Percentiles rank a stretch among this genome's conserved stretches.
Evolutionary conservation across 2,888 invertebrate genomes (phyloP).

Genomic region (Amphipoea lucens): DNA sequence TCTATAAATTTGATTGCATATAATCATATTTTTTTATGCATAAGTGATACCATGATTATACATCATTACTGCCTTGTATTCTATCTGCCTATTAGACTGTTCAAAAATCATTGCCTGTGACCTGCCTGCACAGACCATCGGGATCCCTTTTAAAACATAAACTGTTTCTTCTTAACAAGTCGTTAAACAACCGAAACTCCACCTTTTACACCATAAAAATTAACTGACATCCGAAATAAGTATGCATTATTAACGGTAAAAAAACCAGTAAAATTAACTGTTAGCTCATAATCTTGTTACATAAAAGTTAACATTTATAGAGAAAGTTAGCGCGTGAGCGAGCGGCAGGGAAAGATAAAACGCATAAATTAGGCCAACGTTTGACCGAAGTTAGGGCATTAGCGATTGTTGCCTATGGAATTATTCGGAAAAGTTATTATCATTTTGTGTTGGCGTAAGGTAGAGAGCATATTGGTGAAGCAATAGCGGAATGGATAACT

Average conservation of each 20-base stretch:
- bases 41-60: too few species aligned
- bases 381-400: slow-evolving; percentile 79
- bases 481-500: slow-evolving; percentile 1
- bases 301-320: slow-evolving; percentile 64
- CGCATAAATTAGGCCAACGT: slow-evolving; percentile 78
- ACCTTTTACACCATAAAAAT: slow-evolving; percentile 31
- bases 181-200: slow-evolving; percentile 1
- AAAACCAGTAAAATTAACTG: slow-evolving; percentile 53
- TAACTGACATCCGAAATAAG: slow-evolving; percentile 32
- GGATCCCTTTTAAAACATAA: neutral
- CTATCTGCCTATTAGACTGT: neutral
- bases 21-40: neutral
- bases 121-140: neutral
- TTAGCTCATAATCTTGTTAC: slow-evolving; percentile 57
- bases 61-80: neutral
- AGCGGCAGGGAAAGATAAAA: slow-evolving; percentile 75
- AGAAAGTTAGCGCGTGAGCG: slow-evolving; percentile 61
- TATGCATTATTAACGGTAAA: slow-evolving; percentile 38
- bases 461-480: slow-evolving; percentile 24
- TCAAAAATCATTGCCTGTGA: neutral
- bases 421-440: slow-evolving; percentile 74
- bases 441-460: slow-evolving; percentile 67
- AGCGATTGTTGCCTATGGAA: slow-evolving; percentile 71
- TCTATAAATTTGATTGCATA: neutral
- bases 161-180: neutral